phyloP scores from a whole-genome alignment of 2,113 vertebrate species.

The Osmerus mordax region DNA sequence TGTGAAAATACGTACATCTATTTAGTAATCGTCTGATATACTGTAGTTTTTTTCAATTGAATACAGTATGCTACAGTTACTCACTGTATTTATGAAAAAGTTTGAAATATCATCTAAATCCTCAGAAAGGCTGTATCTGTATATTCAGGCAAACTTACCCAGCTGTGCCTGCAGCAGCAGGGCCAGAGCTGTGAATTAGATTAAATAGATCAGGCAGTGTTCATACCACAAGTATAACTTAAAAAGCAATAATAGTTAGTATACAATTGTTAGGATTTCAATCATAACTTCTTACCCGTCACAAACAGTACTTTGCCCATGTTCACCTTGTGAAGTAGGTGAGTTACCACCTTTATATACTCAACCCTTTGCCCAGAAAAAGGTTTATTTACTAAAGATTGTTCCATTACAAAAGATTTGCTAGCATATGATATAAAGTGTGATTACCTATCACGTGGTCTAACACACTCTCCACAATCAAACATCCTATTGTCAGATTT shows the following conservation, averaged over 20 bases:
- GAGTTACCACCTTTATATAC: constrained; percentile 45
- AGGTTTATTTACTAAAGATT: constrained; percentile 51
- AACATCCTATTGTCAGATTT: background rate
- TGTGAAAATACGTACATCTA: constrained; percentile 5
- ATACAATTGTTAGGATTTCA: background rate
- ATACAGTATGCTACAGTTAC: too few species aligned
- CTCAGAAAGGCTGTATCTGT: too few species aligned
- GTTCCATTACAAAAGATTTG: constrained; percentile 27
- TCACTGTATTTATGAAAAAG: too few species aligned
- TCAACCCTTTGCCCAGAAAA: constrained; percentile 15
- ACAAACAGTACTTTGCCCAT: constrained; percentile 58
- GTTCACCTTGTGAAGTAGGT: constrained; percentile 40
- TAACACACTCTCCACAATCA: constrained; percentile 13
- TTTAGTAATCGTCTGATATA: background rate
- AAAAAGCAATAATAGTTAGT: background rate
- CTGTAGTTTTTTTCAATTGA: background rate
- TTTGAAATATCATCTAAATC: too few species aligned
- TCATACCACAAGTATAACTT: background rate
- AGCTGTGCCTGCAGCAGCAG: constrained; percentile 56
- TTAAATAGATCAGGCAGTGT: background rate
- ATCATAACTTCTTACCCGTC: constrained; percentile 38
- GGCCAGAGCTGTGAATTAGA: constrained; percentile 42
- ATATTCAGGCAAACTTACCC: constrained; percentile 42
- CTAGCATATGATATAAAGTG: constrained; percentile 9
- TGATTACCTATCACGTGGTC: constrained; percentile 42